phyloP scores from a whole-genome alignment of 2,888 invertebrate species.

The Malthinus flaveolus region DNA sequence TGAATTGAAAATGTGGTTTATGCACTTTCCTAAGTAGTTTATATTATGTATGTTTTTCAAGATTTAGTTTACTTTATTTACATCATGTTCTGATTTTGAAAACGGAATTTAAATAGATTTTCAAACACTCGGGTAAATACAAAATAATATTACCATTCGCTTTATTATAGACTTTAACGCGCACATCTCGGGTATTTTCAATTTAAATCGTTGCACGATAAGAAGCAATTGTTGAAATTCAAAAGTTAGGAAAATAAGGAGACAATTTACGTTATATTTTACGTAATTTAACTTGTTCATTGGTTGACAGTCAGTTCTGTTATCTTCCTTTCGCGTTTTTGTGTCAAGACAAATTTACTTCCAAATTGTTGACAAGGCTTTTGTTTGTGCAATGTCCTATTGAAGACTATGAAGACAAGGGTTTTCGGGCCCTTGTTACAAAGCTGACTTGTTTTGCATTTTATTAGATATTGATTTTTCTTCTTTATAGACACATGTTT shows the following conservation, averaged over 20 bases:
- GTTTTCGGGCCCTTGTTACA: constrained; percentile 20
- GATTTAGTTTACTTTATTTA: neutral
- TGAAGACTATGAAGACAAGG: constrained; percentile 27
- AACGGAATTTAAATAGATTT: constrained; percentile 6
- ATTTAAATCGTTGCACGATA: neutral
- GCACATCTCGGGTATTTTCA: neutral
- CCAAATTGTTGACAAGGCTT: constrained; percentile 21
- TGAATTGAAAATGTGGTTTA: constrained; percentile 35
- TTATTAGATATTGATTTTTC: constrained; percentile 12
- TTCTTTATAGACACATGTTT: neutral
- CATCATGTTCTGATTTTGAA: neutral
- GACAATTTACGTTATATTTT: constrained; percentile 1
- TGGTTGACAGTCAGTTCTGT: constrained; percentile 13
- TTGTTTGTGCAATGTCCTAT: constrained; percentile 23
- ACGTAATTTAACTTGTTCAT: constrained; percentile 12
- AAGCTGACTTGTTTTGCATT: constrained; percentile 21
- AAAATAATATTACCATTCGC: too few relatives aligned
- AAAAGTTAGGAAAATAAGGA: neutral
- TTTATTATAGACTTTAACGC: too few relatives aligned
- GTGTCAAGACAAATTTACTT: constrained; percentile 15
- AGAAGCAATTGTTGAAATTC: constrained; percentile 1
- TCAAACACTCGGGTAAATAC: neutral
- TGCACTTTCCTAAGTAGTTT: constrained; percentile 24
- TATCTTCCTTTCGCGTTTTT: constrained; percentile 10
- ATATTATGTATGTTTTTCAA: constrained; percentile 5